Evolutionary conservation across 2,797 vertebrate genomes (phyloP), one percentile per base, ranked within the genome.

Genomic region (Mus minutoides): DNA sequence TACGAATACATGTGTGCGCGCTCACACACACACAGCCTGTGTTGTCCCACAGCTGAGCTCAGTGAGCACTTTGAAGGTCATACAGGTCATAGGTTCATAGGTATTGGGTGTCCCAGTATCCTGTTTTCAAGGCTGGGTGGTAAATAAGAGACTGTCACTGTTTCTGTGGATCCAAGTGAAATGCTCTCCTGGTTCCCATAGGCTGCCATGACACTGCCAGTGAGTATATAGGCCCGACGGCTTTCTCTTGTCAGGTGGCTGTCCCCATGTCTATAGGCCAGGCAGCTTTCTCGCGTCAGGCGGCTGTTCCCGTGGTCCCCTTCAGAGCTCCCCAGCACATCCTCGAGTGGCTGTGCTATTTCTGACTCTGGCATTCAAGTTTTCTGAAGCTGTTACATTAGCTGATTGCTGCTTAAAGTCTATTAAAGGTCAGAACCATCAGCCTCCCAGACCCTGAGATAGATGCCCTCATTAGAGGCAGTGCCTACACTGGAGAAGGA

Each of bases 341-440:
- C 37, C 40, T 24, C 54, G 62, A 94, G 56, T 54, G 67, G 31
- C 46, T 56, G 40, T 93, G 83, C 97, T 96, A 56, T 97, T 97
- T 96, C 96, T 88, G 87, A 97, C 91, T 76, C 84, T 97, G 94
- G 84, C 91, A 91, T 97, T 97, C 96, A 88, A 56, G 60, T 96
- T 93, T 96, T 90, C 77, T 31, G n/a, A 95, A 90, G 60, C 90
- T 24, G 6, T 92, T 88, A 85, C 0, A 21, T 91, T 95, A 80
- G 91, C 90, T 85, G 90, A 62, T 82, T 79, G 67, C 89, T 83
- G 6, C 92, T 91, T 62, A 56, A 84, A 95, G 75, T 76, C 85
- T 94, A 67, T 73, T 62, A 96, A 96, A 97, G 97, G 97, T 97
- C 97, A 96, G 77, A 88, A 7, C 77, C 56, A 3, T 88, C 84